Evolutionary conservation across 2,888 invertebrate species (phyloP).

Genomic region (Choreutis nemorana): DNA sequence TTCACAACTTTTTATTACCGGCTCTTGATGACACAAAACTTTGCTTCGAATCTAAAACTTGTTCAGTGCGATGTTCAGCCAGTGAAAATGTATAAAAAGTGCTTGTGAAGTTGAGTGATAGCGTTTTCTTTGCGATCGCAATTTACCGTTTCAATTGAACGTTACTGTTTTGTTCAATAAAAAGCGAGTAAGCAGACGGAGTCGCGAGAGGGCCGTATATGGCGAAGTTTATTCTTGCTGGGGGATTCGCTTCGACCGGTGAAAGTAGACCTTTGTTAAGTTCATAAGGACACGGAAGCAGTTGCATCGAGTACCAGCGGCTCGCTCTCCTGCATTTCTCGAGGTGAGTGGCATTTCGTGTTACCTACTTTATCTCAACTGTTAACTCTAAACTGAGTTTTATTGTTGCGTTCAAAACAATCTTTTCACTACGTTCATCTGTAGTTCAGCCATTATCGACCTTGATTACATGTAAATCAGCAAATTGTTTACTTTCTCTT

Average conservation of each 20-base stretch:
- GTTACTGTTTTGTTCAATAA: constrained; percentile 58
- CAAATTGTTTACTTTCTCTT: constrained; percentile 5
- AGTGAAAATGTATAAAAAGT: constrained; percentile 32
- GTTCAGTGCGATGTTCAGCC: constrained; percentile 38
- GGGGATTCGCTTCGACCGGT: constrained; percentile 43
- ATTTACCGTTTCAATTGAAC: constrained; percentile 59
- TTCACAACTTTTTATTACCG: constrained; percentile 45
- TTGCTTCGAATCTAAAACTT: constrained; percentile 17
- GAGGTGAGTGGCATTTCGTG: constrained; percentile 50
- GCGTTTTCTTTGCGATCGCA: constrained; percentile 38
- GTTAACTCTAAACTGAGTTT: constrained; percentile 29
- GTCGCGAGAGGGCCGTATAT: constrained; percentile 50
- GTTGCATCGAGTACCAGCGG: constrained; percentile 48
- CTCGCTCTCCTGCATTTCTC: constrained; percentile 49
- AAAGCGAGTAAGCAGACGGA: constrained; percentile 42
- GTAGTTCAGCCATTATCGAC: too few relatives aligned
- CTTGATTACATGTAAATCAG: constrained; percentile 9
- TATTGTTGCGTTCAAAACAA: constrained; percentile 21
- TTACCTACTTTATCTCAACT: constrained; percentile 40
- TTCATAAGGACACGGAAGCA: constrained; percentile 59
- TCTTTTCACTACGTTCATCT: constrained; percentile 12
- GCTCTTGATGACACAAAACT: constrained; percentile 31
- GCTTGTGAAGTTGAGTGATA: constrained; percentile 45
- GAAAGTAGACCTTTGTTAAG: constrained; percentile 64
- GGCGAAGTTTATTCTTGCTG: constrained; percentile 47